Conservation (phyloP, 2,888 invertebrate species). For the Deilephila porcellus region DNA sequence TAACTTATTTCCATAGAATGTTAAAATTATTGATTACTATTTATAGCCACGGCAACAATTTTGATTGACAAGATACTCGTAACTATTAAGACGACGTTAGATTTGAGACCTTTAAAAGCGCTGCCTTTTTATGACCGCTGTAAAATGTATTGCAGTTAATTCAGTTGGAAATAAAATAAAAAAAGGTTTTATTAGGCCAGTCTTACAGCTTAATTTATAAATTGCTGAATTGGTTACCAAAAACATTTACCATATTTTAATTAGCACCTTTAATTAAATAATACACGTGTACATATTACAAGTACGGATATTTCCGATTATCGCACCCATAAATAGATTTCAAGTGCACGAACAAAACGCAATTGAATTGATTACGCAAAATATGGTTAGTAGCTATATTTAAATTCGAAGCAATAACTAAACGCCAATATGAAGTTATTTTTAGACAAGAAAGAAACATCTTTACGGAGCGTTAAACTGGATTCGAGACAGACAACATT, state of each 20-base stretch:
- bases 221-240: too few species aligned
- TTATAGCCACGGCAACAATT: background rate
- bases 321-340: slow-evolving; percentile 22
- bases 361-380: slow-evolving; percentile 1
- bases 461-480: background rate
- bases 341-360: slow-evolving; percentile 27
- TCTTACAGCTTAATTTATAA: too few species aligned
- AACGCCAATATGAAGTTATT: background rate
- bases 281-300: too few species aligned
- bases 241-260: too few species aligned
- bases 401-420: background rate
- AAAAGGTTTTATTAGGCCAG: background rate
- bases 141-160: background rate
- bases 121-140: background rate
- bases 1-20: too few species aligned
- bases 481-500: background rate
- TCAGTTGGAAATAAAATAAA: slow-evolving; percentile 7
- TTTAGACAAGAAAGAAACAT: background rate
- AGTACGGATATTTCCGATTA: slow-evolving; percentile 1
- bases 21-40: background rate
- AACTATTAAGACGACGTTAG: background rate
- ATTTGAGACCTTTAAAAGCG: background rate
- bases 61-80: background rate
- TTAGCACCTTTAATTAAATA: too few species aligned
- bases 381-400: slow-evolving; percentile 1